A percentile compares a stretch with the other conserved stretches of the same genome.
Evolutionary conservation across 2,888 invertebrate species (phyloP).

Genomic region (Drosophila imparisetae): DNA sequence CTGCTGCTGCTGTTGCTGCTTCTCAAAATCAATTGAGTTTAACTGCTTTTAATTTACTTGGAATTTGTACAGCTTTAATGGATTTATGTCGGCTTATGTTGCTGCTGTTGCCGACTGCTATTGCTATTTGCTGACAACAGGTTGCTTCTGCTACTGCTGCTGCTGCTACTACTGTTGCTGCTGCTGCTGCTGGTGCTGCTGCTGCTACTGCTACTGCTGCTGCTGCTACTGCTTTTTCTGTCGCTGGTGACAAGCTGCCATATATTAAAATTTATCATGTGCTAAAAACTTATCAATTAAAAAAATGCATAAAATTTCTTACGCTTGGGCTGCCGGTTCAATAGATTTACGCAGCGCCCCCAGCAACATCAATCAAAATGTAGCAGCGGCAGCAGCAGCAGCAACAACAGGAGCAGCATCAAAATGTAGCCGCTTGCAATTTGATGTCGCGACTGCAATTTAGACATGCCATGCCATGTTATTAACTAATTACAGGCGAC

Average conservation of each 20-base stretch:
- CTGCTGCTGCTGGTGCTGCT: slow-evolving; percentile 29
- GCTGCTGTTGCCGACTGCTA: slow-evolving; percentile 37
- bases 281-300: slow-evolving; percentile 84
- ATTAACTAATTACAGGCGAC: slow-evolving; percentile 84
- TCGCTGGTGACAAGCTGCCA: slow-evolving; percentile 59
- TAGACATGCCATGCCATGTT: slow-evolving; percentile 83
- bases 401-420: slow-evolving; percentile 43
- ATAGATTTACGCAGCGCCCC: slow-evolving; percentile 49
- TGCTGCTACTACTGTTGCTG: slow-evolving; percentile 7
- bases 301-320: slow-evolving; percentile 80
- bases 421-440: slow-evolving; percentile 56
- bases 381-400: slow-evolving; percentile 7
- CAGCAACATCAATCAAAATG: slow-evolving; percentile 83
- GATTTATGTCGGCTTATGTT: slow-evolving; percentile 77
- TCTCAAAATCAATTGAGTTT: slow-evolving; percentile 78
- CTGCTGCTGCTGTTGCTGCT: slow-evolving; percentile 51
- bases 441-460: slow-evolving; percentile 78
- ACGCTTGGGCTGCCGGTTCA: slow-evolving; percentile 38
- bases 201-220: slow-evolving; percentile 8
- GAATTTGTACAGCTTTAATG: slow-evolving; percentile 78
- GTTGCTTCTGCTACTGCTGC: slow-evolving; percentile 33
- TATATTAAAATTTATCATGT: slow-evolving; percentile 83
- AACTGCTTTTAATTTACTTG: slow-evolving; percentile 78
- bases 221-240: slow-evolving; percentile 33
- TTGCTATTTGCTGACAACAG: slow-evolving; percentile 40